Evolutionary conservation across 2,888 invertebrate species (phyloP).

Genomic region (Leucoptera coffeella): DNA sequence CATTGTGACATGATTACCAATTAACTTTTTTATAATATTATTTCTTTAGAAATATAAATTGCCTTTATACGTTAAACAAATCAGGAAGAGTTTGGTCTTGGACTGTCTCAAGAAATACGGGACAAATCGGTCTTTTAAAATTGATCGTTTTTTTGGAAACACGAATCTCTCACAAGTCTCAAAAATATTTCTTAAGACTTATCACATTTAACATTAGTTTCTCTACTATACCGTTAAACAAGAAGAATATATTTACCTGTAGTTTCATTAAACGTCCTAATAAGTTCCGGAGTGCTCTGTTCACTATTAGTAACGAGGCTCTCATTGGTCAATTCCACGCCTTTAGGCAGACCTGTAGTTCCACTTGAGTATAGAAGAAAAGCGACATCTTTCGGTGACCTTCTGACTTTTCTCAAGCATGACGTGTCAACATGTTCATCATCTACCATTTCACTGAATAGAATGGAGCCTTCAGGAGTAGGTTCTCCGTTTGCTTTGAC

Average conservation of each 20-base stretch:
- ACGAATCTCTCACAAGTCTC: no score
- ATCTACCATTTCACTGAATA: constrained; percentile 59
- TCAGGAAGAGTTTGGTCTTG: no score
- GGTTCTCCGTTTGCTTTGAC: constrained; percentile 27
- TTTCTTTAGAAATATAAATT: no score
- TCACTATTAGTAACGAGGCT: constrained; percentile 50
- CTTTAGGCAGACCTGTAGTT: constrained; percentile 80
- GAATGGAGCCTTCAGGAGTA: constrained; percentile 37
- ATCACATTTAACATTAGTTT: no score
- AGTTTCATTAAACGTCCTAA: constrained; percentile 22
- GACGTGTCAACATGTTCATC: constrained; percentile 48
- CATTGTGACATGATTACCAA: no score
- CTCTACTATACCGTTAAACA: no score
- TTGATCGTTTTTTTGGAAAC: no score
- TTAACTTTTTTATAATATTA: no score
- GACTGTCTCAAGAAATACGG: no score
- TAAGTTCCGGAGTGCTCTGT: constrained; percentile 22
- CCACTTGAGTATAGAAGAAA: constrained; percentile 81
- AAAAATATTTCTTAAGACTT: no score
- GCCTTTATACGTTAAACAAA: no score
- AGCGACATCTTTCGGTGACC: constrained; percentile 51
- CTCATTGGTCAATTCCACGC: constrained; percentile 60
- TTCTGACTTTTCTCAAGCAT: constrained; percentile 35
- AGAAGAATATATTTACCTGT: constrained; percentile 23
- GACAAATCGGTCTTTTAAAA: no score